Conservation (phyloP, 1,140 invertebrate genomes). For the Brachionus paranguensis region DNA sequence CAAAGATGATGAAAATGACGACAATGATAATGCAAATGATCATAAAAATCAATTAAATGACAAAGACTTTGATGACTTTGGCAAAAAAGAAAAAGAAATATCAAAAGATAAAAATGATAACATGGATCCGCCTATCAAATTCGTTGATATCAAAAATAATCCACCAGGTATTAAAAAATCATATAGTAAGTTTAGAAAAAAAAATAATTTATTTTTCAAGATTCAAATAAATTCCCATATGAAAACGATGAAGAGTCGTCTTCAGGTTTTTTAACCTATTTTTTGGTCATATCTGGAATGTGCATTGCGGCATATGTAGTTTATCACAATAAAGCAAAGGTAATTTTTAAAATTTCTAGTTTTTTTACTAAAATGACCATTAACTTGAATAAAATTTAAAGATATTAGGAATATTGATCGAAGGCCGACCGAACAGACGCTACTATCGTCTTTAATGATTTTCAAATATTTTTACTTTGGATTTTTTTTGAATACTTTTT, state of each 20-base stretch:
- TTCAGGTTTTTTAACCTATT: conserved; percentile 25
- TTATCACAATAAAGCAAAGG: conserved; percentile 10
- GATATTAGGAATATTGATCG: conserved; percentile 14
- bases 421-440: conserved; percentile 5
- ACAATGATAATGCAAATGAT: neutral
- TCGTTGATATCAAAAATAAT: neutral
- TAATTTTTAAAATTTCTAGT: neutral
- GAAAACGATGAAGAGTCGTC: conserved; percentile 12
- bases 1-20: neutral
- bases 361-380: neutral
- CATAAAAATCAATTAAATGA: neutral
- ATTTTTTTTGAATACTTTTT: neutral
- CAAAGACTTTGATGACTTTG: neutral
- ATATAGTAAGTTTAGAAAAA: neutral
- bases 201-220: neutral
- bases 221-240: neutral
- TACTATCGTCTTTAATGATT: conserved; percentile 1
- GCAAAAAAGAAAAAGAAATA: neutral
- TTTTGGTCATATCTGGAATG: conserved; percentile 3
- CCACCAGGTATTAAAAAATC: neutral
- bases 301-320: neutral
- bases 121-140: neutral
- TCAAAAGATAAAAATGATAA: neutral
- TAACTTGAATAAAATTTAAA: conserved; percentile 6
- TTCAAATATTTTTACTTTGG: neutral